Conservation (phyloP, 2,797 vertebrate genomes). For the Sebastiscus albofasciatus region DNA sequence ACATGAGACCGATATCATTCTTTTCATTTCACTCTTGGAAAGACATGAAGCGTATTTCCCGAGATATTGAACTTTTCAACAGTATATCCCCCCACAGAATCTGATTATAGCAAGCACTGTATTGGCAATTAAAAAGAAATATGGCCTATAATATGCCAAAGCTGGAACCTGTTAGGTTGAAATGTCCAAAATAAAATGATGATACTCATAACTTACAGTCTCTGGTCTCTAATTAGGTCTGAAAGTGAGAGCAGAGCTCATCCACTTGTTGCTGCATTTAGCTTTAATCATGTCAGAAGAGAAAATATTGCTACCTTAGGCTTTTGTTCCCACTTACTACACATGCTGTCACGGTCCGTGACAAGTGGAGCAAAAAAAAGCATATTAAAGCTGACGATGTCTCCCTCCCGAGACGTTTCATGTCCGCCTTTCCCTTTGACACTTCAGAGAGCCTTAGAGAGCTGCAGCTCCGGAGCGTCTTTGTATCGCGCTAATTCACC, state of each 20-base stretch:
- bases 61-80: neutral
- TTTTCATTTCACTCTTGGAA: neutral
- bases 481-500: constrained; percentile 36
- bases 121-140: neutral
- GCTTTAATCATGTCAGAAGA: constrained; percentile 47
- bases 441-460: constrained; percentile 24
- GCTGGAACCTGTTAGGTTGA: neutral
- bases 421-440: constrained; percentile 13
- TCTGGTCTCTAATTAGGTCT: constrained; percentile 41
- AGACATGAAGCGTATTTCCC: neutral
- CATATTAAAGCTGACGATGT: constrained; percentile 27
- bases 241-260: constrained; percentile 16
- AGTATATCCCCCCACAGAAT: neutral
- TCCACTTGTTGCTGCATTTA: constrained; percentile 43
- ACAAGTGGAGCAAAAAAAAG: constrained; percentile 34
- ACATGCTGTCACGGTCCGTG: constrained; percentile 31
- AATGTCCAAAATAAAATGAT: neutral
- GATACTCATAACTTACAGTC: neutral
- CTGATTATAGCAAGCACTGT: neutral
- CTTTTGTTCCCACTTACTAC: constrained; percentile 44
- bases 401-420: constrained; percentile 24
- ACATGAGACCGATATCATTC: neutral
- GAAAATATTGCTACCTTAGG: constrained; percentile 27
- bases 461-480: constrained; percentile 9
- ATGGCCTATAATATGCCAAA: neutral